Percentiles rank a stretch among this genome's conserved stretches.
Conservation (phyloP, 35 echinoderm and acorn worm genomes). For the Heliocidaris erythrogramma region DNA sequence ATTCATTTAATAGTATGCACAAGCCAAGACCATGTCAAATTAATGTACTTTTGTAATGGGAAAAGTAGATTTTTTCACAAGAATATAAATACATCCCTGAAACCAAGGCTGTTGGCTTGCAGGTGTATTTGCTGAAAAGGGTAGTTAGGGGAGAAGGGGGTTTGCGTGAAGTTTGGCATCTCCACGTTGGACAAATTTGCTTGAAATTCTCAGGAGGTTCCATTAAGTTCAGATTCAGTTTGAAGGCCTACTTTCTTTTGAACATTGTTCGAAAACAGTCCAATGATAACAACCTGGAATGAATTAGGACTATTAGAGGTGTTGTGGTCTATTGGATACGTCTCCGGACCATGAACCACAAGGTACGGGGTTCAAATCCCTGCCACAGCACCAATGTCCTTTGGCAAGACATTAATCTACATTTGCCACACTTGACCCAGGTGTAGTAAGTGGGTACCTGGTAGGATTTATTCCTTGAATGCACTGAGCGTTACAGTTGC, state of each 20-base stretch:
- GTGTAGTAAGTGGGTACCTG: too few species aligned
- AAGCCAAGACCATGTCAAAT: neutral
- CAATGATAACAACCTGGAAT: neutral
- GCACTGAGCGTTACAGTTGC: too few species aligned
- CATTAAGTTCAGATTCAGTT: neutral
- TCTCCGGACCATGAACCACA: too few species aligned
- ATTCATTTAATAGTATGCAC: neutral
- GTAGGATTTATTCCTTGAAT: too few species aligned
- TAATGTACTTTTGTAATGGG: neutral
- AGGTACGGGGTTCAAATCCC: too few species aligned
- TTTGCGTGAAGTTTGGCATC: neutral
- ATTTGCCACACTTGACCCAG: too few species aligned
- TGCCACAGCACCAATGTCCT: too few species aligned
- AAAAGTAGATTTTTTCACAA: neutral
- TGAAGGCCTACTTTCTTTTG: neutral
- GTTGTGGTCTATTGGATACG: too few species aligned
- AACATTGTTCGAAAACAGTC: neutral
- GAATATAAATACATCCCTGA: neutral
- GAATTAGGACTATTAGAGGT: neutral
- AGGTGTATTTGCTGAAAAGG: slow-evolving; percentile 23
- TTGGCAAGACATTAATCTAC: too few species aligned
- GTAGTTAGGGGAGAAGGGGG: neutral
- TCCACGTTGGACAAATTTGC: neutral
- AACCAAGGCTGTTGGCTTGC: neutral
- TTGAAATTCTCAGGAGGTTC: neutral